phyloP scores from a whole-genome alignment of 1,140 invertebrate species.

The Apolygus lucorum region DNA sequence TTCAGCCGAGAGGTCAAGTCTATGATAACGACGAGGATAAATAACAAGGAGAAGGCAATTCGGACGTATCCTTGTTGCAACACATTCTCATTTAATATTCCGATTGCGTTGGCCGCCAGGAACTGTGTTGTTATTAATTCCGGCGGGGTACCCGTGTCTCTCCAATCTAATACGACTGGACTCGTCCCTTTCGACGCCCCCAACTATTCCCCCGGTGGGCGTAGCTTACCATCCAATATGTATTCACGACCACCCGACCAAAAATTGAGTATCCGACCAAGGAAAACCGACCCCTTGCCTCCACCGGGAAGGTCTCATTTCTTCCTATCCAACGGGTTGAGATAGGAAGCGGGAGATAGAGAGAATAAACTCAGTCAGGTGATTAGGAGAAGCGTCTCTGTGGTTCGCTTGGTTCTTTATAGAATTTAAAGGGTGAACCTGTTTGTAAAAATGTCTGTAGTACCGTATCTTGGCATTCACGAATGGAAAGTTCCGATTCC shows the following conservation, averaged over 20 bases:
- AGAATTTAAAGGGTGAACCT: too few species aligned
- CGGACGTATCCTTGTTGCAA: background rate
- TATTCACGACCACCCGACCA: conserved; percentile 14
- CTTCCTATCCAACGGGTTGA: too few species aligned
- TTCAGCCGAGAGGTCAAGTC: background rate
- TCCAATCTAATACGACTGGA: conserved; percentile 11
- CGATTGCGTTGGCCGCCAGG: conserved; percentile 1
- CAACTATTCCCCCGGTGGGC: background rate
- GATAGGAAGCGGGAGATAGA: too few species aligned
- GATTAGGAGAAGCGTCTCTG: too few species aligned
- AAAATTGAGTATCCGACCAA: conserved; percentile 9
- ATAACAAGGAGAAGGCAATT: background rate
- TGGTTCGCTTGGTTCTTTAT: too few species aligned
- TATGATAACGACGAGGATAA: background rate
- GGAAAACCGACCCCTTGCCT: background rate
- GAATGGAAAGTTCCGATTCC: too few species aligned
- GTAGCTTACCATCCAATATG: conserved; percentile 15
- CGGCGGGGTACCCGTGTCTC: conserved; percentile 1
- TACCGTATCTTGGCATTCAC: too few species aligned
- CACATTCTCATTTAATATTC: conserved; percentile 11
- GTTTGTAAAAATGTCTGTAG: too few species aligned
- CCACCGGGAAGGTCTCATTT: too few species aligned
- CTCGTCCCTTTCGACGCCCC: background rate
- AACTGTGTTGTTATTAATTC: conserved; percentile 17
- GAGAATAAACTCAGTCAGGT: too few species aligned